Evolutionary conservation across 2,797 vertebrate genomes (phyloP).

Genomic region (Hydrophis major): DNA sequence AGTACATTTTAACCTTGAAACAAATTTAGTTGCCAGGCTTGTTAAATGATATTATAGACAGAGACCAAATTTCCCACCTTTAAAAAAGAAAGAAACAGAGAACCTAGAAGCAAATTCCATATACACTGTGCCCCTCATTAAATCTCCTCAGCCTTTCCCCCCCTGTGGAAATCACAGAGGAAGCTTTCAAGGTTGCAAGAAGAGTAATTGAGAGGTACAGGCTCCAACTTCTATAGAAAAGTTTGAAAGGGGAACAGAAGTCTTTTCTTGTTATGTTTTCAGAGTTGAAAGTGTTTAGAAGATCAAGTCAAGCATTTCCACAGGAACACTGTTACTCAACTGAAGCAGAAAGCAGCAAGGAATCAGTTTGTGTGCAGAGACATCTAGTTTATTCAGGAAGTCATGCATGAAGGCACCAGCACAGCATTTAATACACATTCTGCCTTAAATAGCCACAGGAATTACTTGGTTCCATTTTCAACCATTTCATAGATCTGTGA

Average conservation of each 20-base stretch:
- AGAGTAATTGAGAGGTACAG: neutral
- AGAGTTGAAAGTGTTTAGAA: neutral
- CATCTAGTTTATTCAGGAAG: neutral
- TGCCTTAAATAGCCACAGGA: neutral
- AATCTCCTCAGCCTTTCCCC: neutral
- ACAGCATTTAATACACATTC: neutral
- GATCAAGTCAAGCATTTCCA: neutral
- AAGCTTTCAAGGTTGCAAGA: neutral
- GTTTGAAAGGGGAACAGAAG: neutral
- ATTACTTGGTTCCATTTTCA: constrained; percentile 2
- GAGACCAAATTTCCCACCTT: neutral
- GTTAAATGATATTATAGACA: neutral
- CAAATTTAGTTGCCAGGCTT: neutral
- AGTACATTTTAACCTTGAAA: neutral
- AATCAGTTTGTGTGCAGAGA: neutral
- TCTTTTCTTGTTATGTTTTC: neutral
- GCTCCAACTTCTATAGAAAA: neutral
- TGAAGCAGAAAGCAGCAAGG: neutral
- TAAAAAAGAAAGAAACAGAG: neutral
- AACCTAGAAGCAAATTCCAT: neutral
- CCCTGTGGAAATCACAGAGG: neutral
- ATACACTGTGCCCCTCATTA: neutral
- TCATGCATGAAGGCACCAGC: neutral
- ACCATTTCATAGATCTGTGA: neutral
- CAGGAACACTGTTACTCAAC: neutral